Conservation (phyloP, 2,797 vertebrate genomes). For the Sebastes iracundus region DNA sequence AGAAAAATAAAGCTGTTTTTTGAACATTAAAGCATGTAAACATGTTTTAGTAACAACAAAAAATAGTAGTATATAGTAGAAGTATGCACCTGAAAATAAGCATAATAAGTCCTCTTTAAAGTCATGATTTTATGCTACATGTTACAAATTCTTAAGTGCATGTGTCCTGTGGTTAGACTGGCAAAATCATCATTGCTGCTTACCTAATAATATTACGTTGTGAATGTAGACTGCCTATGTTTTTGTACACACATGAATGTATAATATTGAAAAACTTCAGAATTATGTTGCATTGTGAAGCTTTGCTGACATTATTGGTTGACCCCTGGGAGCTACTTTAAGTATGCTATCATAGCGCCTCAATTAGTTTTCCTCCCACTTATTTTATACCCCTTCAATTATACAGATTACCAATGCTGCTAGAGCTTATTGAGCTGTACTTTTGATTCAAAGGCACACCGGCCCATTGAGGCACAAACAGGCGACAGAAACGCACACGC, state of each 20-base stretch:
- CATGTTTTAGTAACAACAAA: too few species aligned
- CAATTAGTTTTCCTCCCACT: conserved; percentile 65
- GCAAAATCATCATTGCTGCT: background rate
- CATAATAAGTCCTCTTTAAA: background rate
- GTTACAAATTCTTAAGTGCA: background rate
- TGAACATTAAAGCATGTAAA: too few species aligned
- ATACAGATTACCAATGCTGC: conserved; percentile 61
- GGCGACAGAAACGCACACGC: conserved; percentile 29
- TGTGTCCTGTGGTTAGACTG: background rate
- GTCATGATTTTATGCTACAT: background rate
- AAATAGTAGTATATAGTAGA: too few species aligned
- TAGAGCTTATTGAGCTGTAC: conserved; percentile 67
- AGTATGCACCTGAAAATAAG: too few species aligned
- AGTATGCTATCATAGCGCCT: conserved; percentile 45
- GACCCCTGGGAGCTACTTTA: conserved; percentile 58
- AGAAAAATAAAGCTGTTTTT: too few species aligned
- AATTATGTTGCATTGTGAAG: conserved; percentile 16
- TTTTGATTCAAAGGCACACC: conserved; percentile 71
- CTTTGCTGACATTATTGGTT: conserved; percentile 34
- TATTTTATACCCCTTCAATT: conserved; percentile 69
- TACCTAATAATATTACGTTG: background rate
- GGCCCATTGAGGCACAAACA: conserved; percentile 59
- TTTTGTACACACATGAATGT: background rate
- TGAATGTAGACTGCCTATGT: background rate
- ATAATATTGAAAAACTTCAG: conserved; percentile 23